Evolutionary conservation across 2,113 vertebrate genomes (phyloP).

Genomic region (Nothocercus nigrocapillus): DNA sequence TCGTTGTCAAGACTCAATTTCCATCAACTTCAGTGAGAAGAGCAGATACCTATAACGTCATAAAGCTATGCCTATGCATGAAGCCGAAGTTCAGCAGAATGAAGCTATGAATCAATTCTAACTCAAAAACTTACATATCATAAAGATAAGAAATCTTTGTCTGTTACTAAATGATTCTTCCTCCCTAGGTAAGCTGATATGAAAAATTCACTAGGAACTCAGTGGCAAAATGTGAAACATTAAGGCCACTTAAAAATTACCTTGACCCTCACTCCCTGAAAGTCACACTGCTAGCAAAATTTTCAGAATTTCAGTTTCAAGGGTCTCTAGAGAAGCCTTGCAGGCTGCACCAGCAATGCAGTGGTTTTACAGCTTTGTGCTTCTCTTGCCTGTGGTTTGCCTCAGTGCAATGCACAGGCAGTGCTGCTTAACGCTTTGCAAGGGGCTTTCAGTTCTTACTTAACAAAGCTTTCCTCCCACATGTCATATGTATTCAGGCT

Average conservation of each 20-base stretch:
- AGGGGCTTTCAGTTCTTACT: constrained; percentile 61
- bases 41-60: neutral
- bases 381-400: neutral
- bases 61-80: neutral
- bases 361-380: neutral
- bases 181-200: neutral
- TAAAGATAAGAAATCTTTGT: neutral
- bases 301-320: neutral
- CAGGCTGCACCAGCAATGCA: neutral
- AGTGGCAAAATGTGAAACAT: neutral
- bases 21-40: neutral
- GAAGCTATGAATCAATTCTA: neutral
- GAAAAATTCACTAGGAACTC: neutral
- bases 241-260: neutral
- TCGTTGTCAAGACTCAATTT: neutral
- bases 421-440: constrained; percentile 23
- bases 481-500: constrained; percentile 71
- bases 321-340: neutral
- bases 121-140: neutral
- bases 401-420: constrained; percentile 25
- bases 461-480: constrained; percentile 71
- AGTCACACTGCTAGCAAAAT: neutral
- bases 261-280: neutral
- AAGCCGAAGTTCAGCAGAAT: neutral
- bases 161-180: neutral